Evolutionary conservation across 2,113 vertebrate genomes (phyloP).

Genomic region (Odocoileus virginianus): DNA sequence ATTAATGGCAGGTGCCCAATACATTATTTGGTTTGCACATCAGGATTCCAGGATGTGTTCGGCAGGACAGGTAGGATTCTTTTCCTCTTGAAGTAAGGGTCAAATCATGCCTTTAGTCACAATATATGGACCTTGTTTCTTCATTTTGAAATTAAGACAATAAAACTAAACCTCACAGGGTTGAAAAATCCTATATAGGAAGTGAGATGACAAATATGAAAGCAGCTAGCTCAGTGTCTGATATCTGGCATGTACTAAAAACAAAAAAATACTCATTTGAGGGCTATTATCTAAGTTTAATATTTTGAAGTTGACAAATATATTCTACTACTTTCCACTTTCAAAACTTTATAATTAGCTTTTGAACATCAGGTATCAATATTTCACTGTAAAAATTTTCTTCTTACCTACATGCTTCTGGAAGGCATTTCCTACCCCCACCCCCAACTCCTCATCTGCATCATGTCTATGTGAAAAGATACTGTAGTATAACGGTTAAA

Average conservation of each 20-base stretch:
- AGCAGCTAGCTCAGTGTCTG: not conserved
- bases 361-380: not conserved
- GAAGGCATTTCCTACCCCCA: not conserved
- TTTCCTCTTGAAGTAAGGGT: not conserved
- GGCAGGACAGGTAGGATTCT: not conserved
- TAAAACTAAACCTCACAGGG: not conserved
- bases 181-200: not conserved
- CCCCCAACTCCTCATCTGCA: not conserved
- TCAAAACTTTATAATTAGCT: not conserved
- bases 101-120: conserved; percentile 17
- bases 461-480: not conserved
- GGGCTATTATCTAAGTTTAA: not conserved
- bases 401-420: not conserved
- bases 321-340: conserved; percentile 22
- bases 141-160: conserved; percentile 35
- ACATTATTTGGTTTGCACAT: conserved; percentile 45
- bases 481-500: not conserved
- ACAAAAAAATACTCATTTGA: not conserved
- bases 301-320: conserved; percentile 15
- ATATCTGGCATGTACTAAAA: not conserved
- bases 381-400: not conserved
- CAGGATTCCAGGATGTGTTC: conserved; percentile 42
- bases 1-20: conserved; percentile 15
- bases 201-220: not conserved
- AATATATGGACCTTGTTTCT: not conserved